Evolutionary conservation across 2,888 invertebrate species (phyloP).

Genomic region (Ptychoptera albimana): DNA sequence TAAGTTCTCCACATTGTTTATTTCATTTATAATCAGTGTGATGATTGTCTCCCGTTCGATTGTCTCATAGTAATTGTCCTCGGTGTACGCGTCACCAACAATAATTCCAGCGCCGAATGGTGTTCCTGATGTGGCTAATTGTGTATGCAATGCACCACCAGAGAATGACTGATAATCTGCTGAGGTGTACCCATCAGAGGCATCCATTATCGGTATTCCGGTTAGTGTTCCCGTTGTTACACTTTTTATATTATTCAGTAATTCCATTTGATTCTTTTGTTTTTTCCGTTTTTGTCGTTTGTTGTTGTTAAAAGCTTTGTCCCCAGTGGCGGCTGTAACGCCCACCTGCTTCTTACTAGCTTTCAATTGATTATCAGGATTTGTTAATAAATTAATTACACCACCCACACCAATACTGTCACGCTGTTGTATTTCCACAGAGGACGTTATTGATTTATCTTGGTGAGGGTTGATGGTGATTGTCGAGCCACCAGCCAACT

Average conservation of each 20-base stretch:
- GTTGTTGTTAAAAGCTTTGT: too few relatives aligned
- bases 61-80: not conserved
- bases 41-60: conserved; percentile 11
- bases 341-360: conserved; percentile 14
- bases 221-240: conserved; percentile 15
- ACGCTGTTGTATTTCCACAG: too few relatives aligned
- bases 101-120: not conserved
- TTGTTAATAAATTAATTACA: not conserved
- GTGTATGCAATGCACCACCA: too few relatives aligned
- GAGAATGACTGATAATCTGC: not conserved
- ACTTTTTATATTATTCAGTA: conserved; percentile 25
- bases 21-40: conserved; percentile 18
- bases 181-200: not conserved
- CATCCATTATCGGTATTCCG: not conserved
- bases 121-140: not conserved
- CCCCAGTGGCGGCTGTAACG: too few relatives aligned
- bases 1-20: conserved; percentile 23
- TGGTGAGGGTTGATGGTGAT: too few relatives aligned
- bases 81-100: too few relatives aligned
- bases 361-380: conserved; percentile 10
- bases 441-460: too few relatives aligned
- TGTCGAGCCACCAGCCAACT: too few relatives aligned
- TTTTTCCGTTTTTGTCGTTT: conserved; percentile 22
- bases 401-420: too few relatives aligned
- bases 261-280: conserved; percentile 26